Base-by-base conservation (phyloP, 2,888 invertebrate species). In the Pollenia labialis region DNA sequence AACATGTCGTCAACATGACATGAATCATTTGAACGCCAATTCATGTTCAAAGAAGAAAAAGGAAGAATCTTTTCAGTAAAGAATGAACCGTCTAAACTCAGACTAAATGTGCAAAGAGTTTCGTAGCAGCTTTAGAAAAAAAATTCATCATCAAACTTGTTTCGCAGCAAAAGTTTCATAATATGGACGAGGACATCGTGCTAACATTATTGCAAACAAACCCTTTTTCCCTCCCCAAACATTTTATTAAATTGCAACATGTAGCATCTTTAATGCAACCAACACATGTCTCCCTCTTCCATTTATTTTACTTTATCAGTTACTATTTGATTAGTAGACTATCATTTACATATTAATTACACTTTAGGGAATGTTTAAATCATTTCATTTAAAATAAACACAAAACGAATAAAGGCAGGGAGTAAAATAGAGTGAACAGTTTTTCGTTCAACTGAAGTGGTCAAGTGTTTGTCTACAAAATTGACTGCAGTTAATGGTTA, bases 281-380 rank as follows among this genome's bases (percentile, higher is more conserved):
- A 80, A 52, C 52, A 54, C 32, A 32, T 32, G 4, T 54, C 11
- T 72, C 18, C 48, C 80, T 14, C 18, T 52, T 40, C 40, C 54
- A 64, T 64, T 64, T 56, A 81, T 81, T 64, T 71, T 52, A 52
- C 40, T 72, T 50, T n/a, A 66, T 44, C 60, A 71, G 69, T 77
- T 74, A 44, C 81, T 77, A 82, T 82, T 87, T 83, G 76, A 85
- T 87, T 82, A 72, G 72, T 64, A 83, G 82, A 87, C 82, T 85
- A 87, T 85, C 72, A 85, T 87, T 87, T 88, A 88, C 85, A 88
- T 87, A 88, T 87, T 87, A 88, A 88, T 88, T 88, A 86, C 87
- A 72, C 88, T 85, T 81, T 82, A 75, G 88, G 85, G 88, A 88
- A 87, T 82, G 42, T 74, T 72, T 40, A 84, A 85, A 76, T 80